Evolutionary conservation across 2,888 invertebrate species (phyloP).

Genomic region (Lithophane socia): DNA sequence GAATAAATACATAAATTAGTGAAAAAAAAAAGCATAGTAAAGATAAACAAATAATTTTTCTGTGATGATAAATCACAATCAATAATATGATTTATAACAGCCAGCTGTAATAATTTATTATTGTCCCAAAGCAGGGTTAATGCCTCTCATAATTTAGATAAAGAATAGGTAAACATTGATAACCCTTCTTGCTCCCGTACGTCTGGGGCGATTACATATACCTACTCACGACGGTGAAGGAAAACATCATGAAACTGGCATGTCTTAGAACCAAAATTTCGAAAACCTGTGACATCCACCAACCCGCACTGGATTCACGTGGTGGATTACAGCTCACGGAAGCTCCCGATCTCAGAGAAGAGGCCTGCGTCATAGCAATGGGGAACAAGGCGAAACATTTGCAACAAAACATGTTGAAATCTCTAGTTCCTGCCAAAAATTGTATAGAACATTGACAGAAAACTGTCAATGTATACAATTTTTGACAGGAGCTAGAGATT

Average conservation of each 20-base stretch:
- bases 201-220: background rate
- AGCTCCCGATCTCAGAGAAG: background rate
- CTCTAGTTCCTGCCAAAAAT: too few species aligned
- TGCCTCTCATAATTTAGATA: constrained; percentile 3
- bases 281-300: background rate
- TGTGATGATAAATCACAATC: too few species aligned
- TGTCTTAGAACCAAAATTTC: background rate
- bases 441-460: too few species aligned
- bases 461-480: too few species aligned
- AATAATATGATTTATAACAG: background rate
- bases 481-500: too few species aligned
- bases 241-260: background rate
- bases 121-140: background rate
- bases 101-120: background rate
- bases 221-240: background rate
- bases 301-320: too few species aligned
- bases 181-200: background rate
- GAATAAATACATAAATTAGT: too few species aligned
- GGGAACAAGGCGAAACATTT: too few species aligned
- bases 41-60: too few species aligned
- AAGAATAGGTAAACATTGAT: constrained; percentile 12
- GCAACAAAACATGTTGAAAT: too few species aligned
- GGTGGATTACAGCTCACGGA: background rate
- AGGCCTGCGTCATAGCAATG: background rate
- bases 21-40: too few species aligned